A percentile compares a stretch with the other conserved stretches of the same genome.
Conservation (phyloP, 1,140 invertebrate species). For the Papilio helenus region DNA sequence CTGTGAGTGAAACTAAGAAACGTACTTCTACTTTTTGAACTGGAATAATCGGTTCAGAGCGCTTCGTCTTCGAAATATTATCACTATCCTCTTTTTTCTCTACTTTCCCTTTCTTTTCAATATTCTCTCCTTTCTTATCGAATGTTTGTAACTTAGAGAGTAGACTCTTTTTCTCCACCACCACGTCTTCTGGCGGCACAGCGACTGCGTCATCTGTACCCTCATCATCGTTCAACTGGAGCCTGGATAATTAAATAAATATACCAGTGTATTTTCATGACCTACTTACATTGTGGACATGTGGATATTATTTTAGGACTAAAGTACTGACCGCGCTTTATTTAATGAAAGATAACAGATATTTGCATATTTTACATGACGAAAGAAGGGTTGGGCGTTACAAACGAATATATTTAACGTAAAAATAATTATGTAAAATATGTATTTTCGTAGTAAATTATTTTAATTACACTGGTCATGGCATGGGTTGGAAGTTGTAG, state of each 20-base stretch:
- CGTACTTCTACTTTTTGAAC: slow-evolving; percentile 63
- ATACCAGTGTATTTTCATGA: not conserved
- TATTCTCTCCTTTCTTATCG: slow-evolving; percentile 59
- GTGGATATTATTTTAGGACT: slow-evolving; percentile 29
- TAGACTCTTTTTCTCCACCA: slow-evolving; percentile 70
- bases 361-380: slow-evolving; percentile 25
- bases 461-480: not conserved
- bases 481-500: not conserved
- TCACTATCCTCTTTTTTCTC: not conserved
- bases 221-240: slow-evolving; percentile 65
- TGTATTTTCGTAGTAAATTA: not conserved
- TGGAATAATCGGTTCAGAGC: slow-evolving; percentile 45
- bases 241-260: slow-evolving; percentile 48
- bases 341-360: slow-evolving; percentile 24
- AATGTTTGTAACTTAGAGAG: slow-evolving; percentile 69
- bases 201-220: slow-evolving; percentile 52
- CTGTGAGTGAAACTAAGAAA: not conserved
- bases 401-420: slow-evolving; percentile 7
- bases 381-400: not conserved
- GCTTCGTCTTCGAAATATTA: slow-evolving; percentile 35
- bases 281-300: not conserved
- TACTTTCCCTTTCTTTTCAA: slow-evolving; percentile 41
- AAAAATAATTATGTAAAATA: not conserved
- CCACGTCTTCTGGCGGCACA: slow-evolving; percentile 68
- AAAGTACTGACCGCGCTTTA: slow-evolving; percentile 12